phyloP scores from a whole-genome alignment of 2,797 vertebrate genomes.

The Sphenodon punctatus region DNA sequence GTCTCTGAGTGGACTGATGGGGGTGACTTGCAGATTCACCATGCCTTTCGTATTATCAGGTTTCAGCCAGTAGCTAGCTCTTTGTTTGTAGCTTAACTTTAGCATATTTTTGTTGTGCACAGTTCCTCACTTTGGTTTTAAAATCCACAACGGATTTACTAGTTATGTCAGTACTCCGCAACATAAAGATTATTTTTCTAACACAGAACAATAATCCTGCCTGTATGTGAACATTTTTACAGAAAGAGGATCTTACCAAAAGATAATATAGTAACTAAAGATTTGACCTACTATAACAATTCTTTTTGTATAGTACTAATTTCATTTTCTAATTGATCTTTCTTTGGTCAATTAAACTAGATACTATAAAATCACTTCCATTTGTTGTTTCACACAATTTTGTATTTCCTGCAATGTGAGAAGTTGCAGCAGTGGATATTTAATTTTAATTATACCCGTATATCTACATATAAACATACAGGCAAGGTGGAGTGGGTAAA shows the following conservation, averaged over 20 bases:
- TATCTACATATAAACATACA: too few relatives aligned
- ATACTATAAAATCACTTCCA: rapidly evolving
- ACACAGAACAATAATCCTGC: not conserved
- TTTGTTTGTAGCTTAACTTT: not conserved
- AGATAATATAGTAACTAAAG: not conserved
- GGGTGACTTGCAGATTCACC: not conserved
- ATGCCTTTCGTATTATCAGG: not conserved
- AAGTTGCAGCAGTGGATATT: too few relatives aligned
- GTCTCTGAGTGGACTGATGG: not conserved
- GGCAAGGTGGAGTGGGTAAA: too few relatives aligned
- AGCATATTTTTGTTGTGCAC: not conserved
- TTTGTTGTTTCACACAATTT: too few relatives aligned
- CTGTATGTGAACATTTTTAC: not conserved
- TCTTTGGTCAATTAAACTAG: rapidly evolving
- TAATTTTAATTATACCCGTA: too few relatives aligned
- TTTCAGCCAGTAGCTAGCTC: not conserved
- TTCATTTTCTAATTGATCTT: rapidly evolving
- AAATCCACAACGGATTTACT: not conserved
- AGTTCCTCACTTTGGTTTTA: not conserved
- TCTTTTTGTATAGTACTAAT: not conserved
- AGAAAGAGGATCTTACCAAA: not conserved
- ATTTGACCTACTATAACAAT: rapidly evolving
- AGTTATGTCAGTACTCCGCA: not conserved
- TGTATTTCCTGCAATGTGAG: too few relatives aligned
- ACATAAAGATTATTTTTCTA: not conserved